Evolutionary conservation across 2,888 invertebrate species (phyloP), one percentile per base, ranked within the genome.

Genomic region (Tipula vernalis): DNA sequence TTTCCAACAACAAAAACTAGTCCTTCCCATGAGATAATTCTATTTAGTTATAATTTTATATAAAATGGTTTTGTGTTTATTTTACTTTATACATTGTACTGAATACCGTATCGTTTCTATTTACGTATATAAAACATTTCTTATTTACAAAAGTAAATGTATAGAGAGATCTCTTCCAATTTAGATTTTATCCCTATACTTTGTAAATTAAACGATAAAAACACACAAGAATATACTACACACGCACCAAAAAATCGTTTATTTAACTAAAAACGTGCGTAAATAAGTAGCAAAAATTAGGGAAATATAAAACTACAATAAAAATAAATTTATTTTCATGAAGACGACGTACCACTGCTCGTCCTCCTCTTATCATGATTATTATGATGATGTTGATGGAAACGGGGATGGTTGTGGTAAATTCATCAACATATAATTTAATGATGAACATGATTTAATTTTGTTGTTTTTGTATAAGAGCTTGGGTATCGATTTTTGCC

Each of bases 1-100:
- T n/a, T 6, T n/a, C 18, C 51, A 57, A 71, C 13, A 28, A 71
- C 28, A 71, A 28, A 71, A 71, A 71, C 71, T 71, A 28, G 71
- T 28, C 71, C 71, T 71, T 71, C 71, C 71, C 28, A 71, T 71
- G 71, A 28, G 71, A 71, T 71, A 71, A 71, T 71, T 71, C 71
- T 71, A 71, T 71, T 71, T 71, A 71, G 71, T 71, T 71, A 71
- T 71, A 71, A 71, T 71, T 71, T 71, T 71, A 71, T 71, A 71
- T 71, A 71, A 71, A 71, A 71, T 71, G 71, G 71, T 71, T 71
- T 71, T 71, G 28, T 71, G 71, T 71, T 71, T 71, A 71, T 71
- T 71, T 71, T 71, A 71, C 12, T 71, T 71, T 71, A 71, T 71
- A 57, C 15, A 51, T 28, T 28, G 2, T 28, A 28, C 28, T 28